Percentiles rank a stretch among this genome's conserved stretches.
phyloP scores from a whole-genome alignment of 2,797 vertebrate genomes.

The Eutrigla gurnardus region DNA sequence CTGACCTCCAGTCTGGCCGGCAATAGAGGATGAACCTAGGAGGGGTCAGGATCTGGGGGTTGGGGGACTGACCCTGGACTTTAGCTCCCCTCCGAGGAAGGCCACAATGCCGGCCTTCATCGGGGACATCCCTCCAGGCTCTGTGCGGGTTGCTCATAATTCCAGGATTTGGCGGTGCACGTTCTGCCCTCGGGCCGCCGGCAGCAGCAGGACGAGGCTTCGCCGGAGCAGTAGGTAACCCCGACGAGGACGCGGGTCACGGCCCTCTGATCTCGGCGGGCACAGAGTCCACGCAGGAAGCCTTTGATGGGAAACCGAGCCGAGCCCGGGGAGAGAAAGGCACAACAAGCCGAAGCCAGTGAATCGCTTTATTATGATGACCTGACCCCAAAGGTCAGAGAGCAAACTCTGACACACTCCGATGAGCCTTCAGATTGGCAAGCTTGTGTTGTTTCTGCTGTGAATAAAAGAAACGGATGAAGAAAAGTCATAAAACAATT shows the following conservation, averaged over 20 bases:
- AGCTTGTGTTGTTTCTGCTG: too few species aligned
- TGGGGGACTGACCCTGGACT: slow-evolving; percentile 57
- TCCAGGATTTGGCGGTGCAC: slow-evolving; percentile 56
- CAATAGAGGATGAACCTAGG: slow-evolving; percentile 49
- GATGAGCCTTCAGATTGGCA: slow-evolving; percentile 23
- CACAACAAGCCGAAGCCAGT: slow-evolving; percentile 40
- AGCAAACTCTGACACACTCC: slow-evolving; percentile 66
- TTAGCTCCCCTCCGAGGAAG: slow-evolving; percentile 37
- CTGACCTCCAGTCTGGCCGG: slow-evolving; percentile 60
- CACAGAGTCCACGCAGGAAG: slow-evolving; percentile 53
- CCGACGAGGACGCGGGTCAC: slow-evolving; percentile 66
- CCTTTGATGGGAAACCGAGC: slow-evolving; percentile 75
- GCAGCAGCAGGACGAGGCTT: slow-evolving; percentile 37
- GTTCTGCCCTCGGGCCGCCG: slow-evolving; percentile 52
- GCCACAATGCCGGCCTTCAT: slow-evolving; percentile 80
- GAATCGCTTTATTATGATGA: slow-evolving; percentile 80
- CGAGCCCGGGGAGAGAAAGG: slow-evolving; percentile 49
- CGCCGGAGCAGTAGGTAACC: slow-evolving; percentile 57
- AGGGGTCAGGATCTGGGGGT: slow-evolving; percentile 65
- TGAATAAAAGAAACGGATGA: too few species aligned
- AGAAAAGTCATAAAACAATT: too few species aligned
- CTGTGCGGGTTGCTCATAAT: slow-evolving; percentile 50
- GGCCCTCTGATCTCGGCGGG: slow-evolving; percentile 68
- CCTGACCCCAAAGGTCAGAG: slow-evolving; percentile 75
- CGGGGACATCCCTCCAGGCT: slow-evolving; percentile 50